Evolutionary conservation across 2,888 invertebrate genomes (phyloP).

Genomic region (Alsophila aescularia): DNA sequence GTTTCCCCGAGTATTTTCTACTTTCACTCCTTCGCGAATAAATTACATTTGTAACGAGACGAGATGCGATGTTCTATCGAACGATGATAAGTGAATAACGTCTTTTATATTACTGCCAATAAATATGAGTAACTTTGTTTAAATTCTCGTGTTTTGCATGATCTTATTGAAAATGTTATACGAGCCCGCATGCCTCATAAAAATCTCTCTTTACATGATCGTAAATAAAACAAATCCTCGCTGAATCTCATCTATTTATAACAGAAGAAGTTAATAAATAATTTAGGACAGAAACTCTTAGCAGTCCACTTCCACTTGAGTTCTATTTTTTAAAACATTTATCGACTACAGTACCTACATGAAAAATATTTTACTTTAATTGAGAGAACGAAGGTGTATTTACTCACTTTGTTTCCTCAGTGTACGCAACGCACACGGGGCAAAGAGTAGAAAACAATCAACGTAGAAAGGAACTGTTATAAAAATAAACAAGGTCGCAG

Average conservation of each 20-base stretch:
- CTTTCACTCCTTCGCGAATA: conserved; percentile 48
- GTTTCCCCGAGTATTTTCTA: conserved; percentile 57
- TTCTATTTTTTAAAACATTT: conserved; percentile 19
- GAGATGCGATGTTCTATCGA: conserved; percentile 50
- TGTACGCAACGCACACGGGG: conserved; percentile 35
- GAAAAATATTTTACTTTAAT: conserved; percentile 32
- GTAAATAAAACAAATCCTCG: not conserved
- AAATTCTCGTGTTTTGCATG: conserved; percentile 22
- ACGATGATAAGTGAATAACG: conserved; percentile 39
- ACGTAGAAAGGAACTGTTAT: conserved; percentile 60
- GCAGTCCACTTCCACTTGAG: conserved; percentile 9
- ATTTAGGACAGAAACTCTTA: not conserved
- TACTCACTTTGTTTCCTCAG: conserved; percentile 29
- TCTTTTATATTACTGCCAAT: conserved; percentile 38
- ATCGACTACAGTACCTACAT: conserved; percentile 9
- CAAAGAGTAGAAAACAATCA: conserved; percentile 57
- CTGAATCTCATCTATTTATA: not conserved
- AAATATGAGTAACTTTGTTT: conserved; percentile 34
- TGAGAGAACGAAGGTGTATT: conserved; percentile 35
- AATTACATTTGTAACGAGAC: conserved; percentile 57
- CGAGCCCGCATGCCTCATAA: conserved; percentile 1
- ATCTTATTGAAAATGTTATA: not conserved
- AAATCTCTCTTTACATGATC: conserved; percentile 1
- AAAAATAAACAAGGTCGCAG: conserved; percentile 66
- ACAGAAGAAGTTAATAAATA: not conserved